phyloP scores from a whole-genome alignment of 1,140 invertebrate genomes.

The Stenopsyche tienmushanensis region DNA sequence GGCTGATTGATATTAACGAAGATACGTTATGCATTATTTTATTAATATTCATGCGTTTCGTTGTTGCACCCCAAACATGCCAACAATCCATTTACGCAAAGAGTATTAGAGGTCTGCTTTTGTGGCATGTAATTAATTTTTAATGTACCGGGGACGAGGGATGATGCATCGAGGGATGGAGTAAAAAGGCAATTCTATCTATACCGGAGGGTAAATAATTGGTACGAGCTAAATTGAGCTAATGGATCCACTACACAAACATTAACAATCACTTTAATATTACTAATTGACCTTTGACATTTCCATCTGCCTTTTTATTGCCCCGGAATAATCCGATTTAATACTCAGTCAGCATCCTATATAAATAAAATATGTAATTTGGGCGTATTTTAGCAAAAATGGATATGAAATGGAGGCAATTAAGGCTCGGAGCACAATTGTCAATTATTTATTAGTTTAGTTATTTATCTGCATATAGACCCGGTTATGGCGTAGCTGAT shows the following conservation, averaged over 20 bases:
- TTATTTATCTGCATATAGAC: constrained; percentile 7
- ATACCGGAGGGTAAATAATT: too few species aligned
- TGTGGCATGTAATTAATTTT: background rate
- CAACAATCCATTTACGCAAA: too few species aligned
- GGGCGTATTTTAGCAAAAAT: background rate
- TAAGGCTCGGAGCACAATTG: too few species aligned
- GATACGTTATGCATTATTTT: too few species aligned
- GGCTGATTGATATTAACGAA: too few species aligned
- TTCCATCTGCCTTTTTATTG: background rate
- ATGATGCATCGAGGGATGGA: background rate
- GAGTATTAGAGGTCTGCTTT: too few species aligned
- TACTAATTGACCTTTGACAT: background rate
- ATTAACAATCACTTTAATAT: background rate
- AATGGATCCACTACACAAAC: background rate
- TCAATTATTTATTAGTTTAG: constrained; percentile 16
- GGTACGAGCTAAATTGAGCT: background rate
- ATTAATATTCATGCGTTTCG: too few species aligned
- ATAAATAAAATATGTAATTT: background rate
- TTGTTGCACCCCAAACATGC: too few species aligned
- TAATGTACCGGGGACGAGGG: background rate
- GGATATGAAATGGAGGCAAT: too few species aligned
- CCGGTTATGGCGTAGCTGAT: constrained; percentile 16
- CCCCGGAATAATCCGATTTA: background rate
- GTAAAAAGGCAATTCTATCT: too few species aligned
- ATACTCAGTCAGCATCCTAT: background rate